Base-by-base conservation (phyloP, 2,113 vertebrate species). In the Puntigrus tetrazona region DNA sequence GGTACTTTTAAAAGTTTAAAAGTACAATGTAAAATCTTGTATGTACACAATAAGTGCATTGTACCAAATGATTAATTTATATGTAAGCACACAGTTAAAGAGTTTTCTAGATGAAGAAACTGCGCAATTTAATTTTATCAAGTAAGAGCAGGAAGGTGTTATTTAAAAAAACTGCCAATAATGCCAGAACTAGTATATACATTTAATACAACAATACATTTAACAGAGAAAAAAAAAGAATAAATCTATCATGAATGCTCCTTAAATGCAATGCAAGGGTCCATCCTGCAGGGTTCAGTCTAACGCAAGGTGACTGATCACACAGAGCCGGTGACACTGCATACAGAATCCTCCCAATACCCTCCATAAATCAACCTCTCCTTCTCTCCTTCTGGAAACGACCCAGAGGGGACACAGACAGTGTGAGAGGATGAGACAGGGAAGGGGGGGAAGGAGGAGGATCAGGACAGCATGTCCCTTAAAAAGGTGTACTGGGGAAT, bases 261-360 rank as follows among this genome's bases (percentile, higher is more conserved):
- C 31, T 55, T n/a, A 63, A 27, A n/a, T 86, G 88, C 52, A 91
- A 45, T 88, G 81, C 20, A 31, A 2, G 2, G 1, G 9, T 65
- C 0, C 0, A 13, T 31, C 3, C 92, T 88, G 78, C 52, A 91
- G 93, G 83, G 86, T 91, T 91, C 92, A 93, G 87, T 91, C 81
- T 86, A 61, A 79, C 67, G 63, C 89, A 84, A 61, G 18, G 18
- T 29, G 78, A 59, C 0, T 67, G 74, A 25, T 2, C 41, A 50
- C 13, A 52, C 1, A 18, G 69, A 69, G 52, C 25, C 1, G 14
- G 10, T 31, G 78, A 4, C 45, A 25, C 78, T 79, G 57, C 77
- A 41, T 8, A 43, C 78, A 22, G 16, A 63, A 81, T 59, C 3
- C 11, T 57, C 55, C 65, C 22, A 45, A 85, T 78, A 84, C 86